A percentile compares a stretch with the other conserved stretches of the same genome.
These are phyloP conservation scores for Phainopepla nitens DNA, from an alignment of 2,113 vertebrate species.

Conservation along the genomic window DNA sequence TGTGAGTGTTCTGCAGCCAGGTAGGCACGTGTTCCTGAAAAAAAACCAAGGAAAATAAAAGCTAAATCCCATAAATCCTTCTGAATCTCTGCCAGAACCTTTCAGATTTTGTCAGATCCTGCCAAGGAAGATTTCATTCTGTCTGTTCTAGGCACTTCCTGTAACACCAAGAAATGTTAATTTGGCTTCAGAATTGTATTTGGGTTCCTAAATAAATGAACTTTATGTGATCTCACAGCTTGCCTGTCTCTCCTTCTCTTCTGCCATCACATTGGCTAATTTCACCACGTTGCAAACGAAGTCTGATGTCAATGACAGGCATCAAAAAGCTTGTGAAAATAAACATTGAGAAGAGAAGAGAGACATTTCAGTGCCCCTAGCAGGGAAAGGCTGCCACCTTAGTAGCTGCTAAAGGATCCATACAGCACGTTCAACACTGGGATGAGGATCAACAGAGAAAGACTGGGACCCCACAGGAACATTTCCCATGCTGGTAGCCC, in stretches of 20 bases:
- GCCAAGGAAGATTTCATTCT: constrained; percentile 41
- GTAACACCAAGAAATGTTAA: constrained; percentile 32
- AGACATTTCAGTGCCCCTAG: background rate
- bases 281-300: background rate
- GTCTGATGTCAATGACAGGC: background rate
- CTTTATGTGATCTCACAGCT: constrained; percentile 57
- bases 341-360: background rate
- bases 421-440: background rate
- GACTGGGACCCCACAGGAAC: background rate
- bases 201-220: constrained; percentile 54
- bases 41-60: background rate
- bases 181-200: constrained; percentile 52
- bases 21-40: constrained; percentile 85
- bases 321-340: background rate
- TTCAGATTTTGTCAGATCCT: background rate
- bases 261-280: constrained; percentile 25
- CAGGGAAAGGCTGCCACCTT: background rate
- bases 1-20: constrained; percentile 91
- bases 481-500: background rate
- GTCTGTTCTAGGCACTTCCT: constrained; percentile 30
- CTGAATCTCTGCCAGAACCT: constrained; percentile 20
- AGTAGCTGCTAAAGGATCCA: background rate
- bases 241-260: constrained; percentile 42
- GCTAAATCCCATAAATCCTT: background rate
- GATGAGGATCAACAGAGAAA: background rate